These are phyloP conservation scores for Lathronympha strigana DNA, from an alignment of 2,888 invertebrate species.

Conservation along the genomic window DNA sequence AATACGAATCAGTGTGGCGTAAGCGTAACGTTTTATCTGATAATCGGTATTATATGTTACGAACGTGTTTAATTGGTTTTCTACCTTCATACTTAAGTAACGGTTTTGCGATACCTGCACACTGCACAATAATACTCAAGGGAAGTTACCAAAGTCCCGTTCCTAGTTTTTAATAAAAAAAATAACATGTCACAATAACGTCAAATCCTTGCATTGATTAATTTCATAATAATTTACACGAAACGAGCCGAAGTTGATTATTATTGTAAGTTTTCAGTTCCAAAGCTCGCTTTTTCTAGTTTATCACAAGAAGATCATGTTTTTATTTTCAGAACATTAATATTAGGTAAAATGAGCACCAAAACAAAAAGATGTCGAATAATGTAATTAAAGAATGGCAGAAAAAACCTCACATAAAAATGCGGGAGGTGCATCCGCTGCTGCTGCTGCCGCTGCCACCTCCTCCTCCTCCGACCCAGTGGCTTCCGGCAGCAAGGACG, in stretches of 20 bases:
- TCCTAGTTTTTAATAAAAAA: neutral
- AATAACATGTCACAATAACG: neutral
- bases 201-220: neutral
- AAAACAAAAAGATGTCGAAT: neutral
- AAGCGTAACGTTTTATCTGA: slow-evolving; percentile 12
- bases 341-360: neutral
- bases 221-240: neutral
- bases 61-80: neutral
- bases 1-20: neutral
- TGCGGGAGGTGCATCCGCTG: slow-evolving; percentile 2
- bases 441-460: neutral
- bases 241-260: neutral
- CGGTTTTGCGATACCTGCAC: neutral
- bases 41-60: neutral
- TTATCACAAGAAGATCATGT: neutral
- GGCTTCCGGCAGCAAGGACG: slow-evolving; percentile 14
- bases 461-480: slow-evolving; percentile 8
- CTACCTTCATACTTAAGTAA: slow-evolving; percentile 6
- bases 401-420: slow-evolving; percentile 9
- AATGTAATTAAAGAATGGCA: slow-evolving; percentile 15
- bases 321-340: slow-evolving; percentile 18
- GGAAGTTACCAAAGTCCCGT: neutral
- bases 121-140: neutral
- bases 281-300: neutral
- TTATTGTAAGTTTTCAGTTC: neutral